phyloP scores from a whole-genome alignment of 2,888 invertebrate species.

The Ennomos erosarius region DNA sequence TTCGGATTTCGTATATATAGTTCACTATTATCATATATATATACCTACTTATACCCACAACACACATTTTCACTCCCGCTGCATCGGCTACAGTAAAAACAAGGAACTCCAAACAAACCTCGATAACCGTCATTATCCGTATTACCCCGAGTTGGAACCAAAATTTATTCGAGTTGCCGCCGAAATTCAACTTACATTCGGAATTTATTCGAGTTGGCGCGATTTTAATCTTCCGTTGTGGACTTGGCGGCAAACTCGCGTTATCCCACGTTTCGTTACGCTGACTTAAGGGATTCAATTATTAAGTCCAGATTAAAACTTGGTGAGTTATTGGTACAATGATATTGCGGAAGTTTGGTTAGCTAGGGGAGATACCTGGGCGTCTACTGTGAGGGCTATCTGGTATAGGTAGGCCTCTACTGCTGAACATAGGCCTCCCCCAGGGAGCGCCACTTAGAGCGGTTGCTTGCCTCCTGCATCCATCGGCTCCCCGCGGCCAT shows the following conservation, averaged over 20 bases:
- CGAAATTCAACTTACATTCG: conserved; percentile 18
- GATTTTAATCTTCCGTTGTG: conserved; percentile 41
- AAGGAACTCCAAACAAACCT: conserved; percentile 35
- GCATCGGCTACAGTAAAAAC: conserved; percentile 3
- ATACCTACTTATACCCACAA: too few relatives aligned
- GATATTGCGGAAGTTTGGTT: conserved; percentile 30
- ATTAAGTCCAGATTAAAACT: conserved; percentile 45
- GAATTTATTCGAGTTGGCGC: conserved; percentile 39
- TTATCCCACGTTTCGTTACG: conserved; percentile 37
- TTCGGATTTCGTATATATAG: too few relatives aligned
- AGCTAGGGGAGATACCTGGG: conserved; percentile 17
- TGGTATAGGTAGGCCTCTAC: too few relatives aligned
- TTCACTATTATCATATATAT: too few relatives aligned
- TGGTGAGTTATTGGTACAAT: conserved; percentile 38
- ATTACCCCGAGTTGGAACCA: conserved; percentile 4
- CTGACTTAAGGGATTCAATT: conserved; percentile 42
- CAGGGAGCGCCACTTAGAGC: too few relatives aligned
- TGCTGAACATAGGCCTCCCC: too few relatives aligned
- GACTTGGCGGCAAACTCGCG: conserved; percentile 32
- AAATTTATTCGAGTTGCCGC: conserved; percentile 19
- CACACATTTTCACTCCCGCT: too few relatives aligned
- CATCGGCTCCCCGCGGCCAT: too few relatives aligned
- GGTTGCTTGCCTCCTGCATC: too few relatives aligned
- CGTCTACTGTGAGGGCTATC: conserved; percentile 11
- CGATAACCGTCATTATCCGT: conserved; percentile 27